Conservation (phyloP, 2,797 vertebrate genomes). For the Molothrus aeneus region DNA sequence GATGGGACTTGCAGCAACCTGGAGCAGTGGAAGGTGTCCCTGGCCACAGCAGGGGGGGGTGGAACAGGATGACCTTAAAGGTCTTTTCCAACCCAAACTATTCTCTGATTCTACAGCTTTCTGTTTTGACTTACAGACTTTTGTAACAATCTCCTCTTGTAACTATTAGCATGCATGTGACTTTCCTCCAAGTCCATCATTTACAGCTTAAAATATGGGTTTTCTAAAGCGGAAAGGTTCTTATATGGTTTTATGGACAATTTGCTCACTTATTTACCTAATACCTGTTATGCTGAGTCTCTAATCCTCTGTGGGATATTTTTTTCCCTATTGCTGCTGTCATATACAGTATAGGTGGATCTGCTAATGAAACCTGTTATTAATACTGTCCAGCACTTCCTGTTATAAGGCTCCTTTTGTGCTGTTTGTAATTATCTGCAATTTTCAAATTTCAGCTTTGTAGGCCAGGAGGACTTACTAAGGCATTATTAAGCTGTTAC, state of each 20-base stretch:
- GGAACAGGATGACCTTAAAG: background rate
- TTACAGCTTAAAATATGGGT: background rate
- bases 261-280: background rate
- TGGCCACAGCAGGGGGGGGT: fast-evolving
- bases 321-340: background rate
- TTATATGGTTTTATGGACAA: background rate
- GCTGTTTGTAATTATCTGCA: background rate
- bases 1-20: background rate
- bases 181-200: background rate
- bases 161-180: background rate
- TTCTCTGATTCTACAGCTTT: background rate
- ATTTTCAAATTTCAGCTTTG: conserved; percentile 39
- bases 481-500: background rate
- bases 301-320: background rate
- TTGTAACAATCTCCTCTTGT: background rate
- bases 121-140: background rate
- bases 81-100: background rate
- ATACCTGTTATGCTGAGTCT: background rate
- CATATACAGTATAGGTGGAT: background rate
- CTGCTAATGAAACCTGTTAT: conserved; percentile 27
- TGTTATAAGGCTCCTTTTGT: conserved; percentile 41
- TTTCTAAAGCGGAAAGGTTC: background rate
- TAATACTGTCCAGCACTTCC: conserved; percentile 36
- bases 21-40: background rate
- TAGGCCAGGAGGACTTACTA: background rate